Percentiles rank a stretch among this genome's conserved stretches.
Conservation (phyloP, 2,113 vertebrate species). For the Tetraodon nigroviridis region DNA sequence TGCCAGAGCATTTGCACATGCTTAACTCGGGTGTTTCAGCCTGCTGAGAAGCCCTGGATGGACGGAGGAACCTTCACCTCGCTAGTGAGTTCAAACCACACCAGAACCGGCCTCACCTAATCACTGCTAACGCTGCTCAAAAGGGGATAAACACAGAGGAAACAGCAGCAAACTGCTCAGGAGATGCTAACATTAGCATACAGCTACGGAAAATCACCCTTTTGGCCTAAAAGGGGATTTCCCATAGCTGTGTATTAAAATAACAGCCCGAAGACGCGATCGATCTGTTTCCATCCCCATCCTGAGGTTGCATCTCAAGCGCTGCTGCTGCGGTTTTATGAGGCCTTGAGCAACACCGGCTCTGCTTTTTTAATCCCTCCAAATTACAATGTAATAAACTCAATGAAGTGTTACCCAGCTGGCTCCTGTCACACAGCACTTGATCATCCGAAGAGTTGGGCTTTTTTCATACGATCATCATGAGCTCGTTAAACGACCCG, state of each 20-base stretch:
- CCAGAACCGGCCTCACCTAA: neutral
- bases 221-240: too few relatives aligned
- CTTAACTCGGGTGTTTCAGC: slow-evolving; percentile 35
- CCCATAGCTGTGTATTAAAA: too few relatives aligned
- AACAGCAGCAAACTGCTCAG: too few relatives aligned
- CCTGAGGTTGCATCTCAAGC: slow-evolving; percentile 10
- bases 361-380: neutral
- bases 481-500: too few relatives aligned
- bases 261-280: neutral
- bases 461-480: too few relatives aligned
- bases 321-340: slow-evolving; percentile 10
- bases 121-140: neutral
- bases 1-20: slow-evolving; percentile 40
- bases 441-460: too few relatives aligned
- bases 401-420: too few relatives aligned
- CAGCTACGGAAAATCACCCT: too few relatives aligned
- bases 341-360: slow-evolving; percentile 12
- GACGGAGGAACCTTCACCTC: slow-evolving; percentile 33
- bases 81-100: slow-evolving; percentile 11
- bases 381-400: too few relatives aligned
- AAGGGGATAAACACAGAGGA: neutral
- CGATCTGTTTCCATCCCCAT: neutral
- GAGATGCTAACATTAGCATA: too few relatives aligned
- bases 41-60: slow-evolving; percentile 19
- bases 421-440: too few relatives aligned